Evolutionary conservation across 2,888 invertebrate genomes (phyloP).

Genomic region (Coremacera marginata): DNA sequence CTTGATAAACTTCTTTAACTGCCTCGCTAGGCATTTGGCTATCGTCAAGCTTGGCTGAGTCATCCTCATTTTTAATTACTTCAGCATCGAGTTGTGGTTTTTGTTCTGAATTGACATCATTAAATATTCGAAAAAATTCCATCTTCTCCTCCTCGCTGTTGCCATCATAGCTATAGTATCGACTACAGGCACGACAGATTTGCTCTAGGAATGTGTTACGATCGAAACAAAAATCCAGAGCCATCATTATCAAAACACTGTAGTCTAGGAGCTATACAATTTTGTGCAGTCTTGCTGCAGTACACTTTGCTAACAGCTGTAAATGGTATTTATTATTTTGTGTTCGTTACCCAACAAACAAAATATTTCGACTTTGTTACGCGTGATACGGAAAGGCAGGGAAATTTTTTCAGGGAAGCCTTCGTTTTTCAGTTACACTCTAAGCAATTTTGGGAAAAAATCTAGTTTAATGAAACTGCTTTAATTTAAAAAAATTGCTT

Average conservation of each 20-base stretch:
- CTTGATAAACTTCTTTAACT: slow-evolving; percentile 49
- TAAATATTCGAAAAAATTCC: slow-evolving; percentile 52
- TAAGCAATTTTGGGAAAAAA: too few species aligned
- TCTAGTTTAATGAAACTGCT: too few species aligned
- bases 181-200: slow-evolving; percentile 55
- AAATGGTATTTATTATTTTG: too few species aligned
- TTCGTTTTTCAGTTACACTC: too few species aligned
- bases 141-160: slow-evolving; percentile 43
- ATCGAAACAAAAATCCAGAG: slow-evolving; percentile 52
- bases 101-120: slow-evolving; percentile 26
- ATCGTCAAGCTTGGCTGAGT: slow-evolving; percentile 20
- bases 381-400: too few species aligned
- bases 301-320: too few species aligned
- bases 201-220: slow-evolving; percentile 52
- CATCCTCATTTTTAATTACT: slow-evolving; percentile 5
- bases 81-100: slow-evolving; percentile 10
- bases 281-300: background rate
- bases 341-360: too few species aligned
- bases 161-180: slow-evolving; percentile 52
- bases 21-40: slow-evolving; percentile 46
- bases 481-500: too few species aligned
- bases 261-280: background rate
- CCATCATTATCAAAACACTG: slow-evolving; percentile 41
- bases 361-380: too few species aligned
- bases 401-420: too few species aligned